These are phyloP conservation scores for Lonchura striata DNA, from an alignment of 2,113 vertebrate genomes.

Conservation along the genomic window DNA sequence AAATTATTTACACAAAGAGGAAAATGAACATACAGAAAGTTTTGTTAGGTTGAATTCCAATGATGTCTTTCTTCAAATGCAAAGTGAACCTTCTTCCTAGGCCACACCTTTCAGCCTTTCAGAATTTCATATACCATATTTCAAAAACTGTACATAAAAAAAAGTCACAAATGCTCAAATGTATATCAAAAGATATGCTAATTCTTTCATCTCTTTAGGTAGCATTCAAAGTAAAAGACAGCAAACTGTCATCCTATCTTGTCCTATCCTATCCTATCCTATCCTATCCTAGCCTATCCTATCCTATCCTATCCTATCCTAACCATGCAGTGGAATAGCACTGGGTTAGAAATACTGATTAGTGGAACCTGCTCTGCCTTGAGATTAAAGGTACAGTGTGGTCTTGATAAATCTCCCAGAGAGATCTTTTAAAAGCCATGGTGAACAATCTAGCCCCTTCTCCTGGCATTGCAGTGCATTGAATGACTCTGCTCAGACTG, in stretches of 20 bases:
- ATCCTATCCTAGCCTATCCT: background rate
- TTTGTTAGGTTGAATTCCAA: background rate
- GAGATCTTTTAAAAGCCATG: background rate
- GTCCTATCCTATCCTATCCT: no score
- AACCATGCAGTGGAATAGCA: background rate
- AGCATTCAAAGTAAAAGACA: background rate
- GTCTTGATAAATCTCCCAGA: background rate
- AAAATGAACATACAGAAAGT: background rate
- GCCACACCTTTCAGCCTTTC: background rate
- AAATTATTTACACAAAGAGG: background rate
- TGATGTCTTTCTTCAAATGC: background rate
- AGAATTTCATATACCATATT: background rate
- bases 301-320: background rate
- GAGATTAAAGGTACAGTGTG: background rate
- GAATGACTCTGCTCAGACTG: background rate
- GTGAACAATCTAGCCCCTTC: background rate
- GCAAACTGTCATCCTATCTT: background rate
- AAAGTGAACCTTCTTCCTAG: background rate
- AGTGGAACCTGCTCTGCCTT: background rate
- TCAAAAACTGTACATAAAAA: background rate
- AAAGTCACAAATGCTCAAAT: background rate
- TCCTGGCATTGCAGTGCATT: background rate
- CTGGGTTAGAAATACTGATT: background rate
- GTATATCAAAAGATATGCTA: background rate
- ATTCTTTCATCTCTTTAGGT: background rate